Base-by-base conservation (phyloP, 2,797 vertebrate genomes). In the Parambassis ranga region DNA sequence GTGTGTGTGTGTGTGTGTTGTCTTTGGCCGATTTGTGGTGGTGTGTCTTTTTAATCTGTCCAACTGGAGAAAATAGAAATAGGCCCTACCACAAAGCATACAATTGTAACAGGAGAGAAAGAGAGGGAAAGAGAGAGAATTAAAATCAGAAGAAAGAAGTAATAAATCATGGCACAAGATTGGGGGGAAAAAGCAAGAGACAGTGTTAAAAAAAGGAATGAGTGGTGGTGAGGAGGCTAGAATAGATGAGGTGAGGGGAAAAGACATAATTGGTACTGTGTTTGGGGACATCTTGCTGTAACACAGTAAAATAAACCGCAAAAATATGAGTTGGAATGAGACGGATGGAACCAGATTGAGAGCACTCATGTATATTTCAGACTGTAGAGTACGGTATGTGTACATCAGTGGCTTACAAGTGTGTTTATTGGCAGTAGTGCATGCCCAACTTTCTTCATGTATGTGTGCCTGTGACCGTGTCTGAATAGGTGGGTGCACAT, bases 21-120 rank as follows among this genome's bases (percentile, higher is more conserved):
- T 75, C 66, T 81, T 83, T 83, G 81, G 81, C 76, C 32, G 51
- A 65, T 69, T 81, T 77, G 50, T 13, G 6, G 69, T 35, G 57
- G 36, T 60, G 63, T 52, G 65, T 76, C 55, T 82, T 76, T 85
- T 85, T 78, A 87, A 87, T 86, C 83, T 83, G 78, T 69, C 82
- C 81, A 78, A 49, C 46, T 42, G 67, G 46, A 72, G 61, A 85
- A 86, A 88, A 85, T 83, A 86, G 81, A 87, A 86, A 75, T 36
- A 41, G 74, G 70, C 51, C 60, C 50, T 16, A 79, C 75, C 85
- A 74, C 80, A 85, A 80, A 81, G 58, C 67, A 68, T 47, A 48
- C 65, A 73, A 37, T 76, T 28, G 48, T 60, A 69, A 65, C 55
- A 33, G 46, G 74, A n/a, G n/a, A n/a, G n/a, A n/a, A n/a, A n/a